phyloP scores from a whole-genome alignment of 2,888 invertebrate species.

The Zonitis immaculata region DNA sequence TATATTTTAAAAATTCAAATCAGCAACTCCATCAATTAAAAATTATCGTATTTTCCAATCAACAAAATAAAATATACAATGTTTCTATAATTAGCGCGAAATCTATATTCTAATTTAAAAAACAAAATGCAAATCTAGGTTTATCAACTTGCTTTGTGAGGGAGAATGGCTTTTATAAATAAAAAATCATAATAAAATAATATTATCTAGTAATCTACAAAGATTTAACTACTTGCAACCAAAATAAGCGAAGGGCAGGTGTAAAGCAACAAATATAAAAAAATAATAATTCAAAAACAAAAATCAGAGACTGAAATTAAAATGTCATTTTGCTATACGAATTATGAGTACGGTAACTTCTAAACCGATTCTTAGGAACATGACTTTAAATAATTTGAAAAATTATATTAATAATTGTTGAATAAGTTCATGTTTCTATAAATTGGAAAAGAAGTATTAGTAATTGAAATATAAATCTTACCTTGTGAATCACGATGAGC shows the following conservation, averaged over 20 bases:
- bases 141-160: neutral
- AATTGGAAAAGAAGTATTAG: constrained; percentile 29
- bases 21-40: neutral
- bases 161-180: neutral
- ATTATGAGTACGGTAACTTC: constrained; percentile 35
- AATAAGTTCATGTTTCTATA: constrained; percentile 20
- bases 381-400: constrained; percentile 6
- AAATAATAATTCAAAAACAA: constrained; percentile 30
- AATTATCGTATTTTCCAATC: neutral
- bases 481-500: constrained; percentile 88
- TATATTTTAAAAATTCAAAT: neutral
- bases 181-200: constrained; percentile 33
- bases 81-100: neutral
- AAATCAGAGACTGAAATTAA: constrained; percentile 48
- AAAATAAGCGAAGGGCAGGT: constrained; percentile 18
- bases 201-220: constrained; percentile 24
- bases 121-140: neutral
- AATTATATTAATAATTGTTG: constrained; percentile 2
- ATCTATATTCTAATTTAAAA: neutral
- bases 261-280: constrained; percentile 24
- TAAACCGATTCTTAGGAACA: constrained; percentile 25
- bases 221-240: constrained; percentile 14
- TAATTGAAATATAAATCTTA: constrained; percentile 59
- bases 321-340: constrained; percentile 47
- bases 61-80: neutral